Conservation (phyloP, 2,113 vertebrate genomes). For the Oxyruncus cristatus region DNA sequence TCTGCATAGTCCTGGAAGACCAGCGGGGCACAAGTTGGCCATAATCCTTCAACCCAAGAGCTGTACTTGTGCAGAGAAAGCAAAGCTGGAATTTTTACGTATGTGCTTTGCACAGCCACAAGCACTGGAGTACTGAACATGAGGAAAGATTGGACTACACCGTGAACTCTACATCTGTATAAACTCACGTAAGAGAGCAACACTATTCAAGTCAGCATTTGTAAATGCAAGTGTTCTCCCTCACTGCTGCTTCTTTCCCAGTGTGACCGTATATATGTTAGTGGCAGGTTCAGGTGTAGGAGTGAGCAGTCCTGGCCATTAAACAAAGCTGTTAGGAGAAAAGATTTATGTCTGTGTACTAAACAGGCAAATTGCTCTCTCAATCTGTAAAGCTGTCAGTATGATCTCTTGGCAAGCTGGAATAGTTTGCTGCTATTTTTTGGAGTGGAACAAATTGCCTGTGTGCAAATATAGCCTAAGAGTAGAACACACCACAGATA, state of each 20-base stretch:
- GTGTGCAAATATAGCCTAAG: neutral
- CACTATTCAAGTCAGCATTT: neutral
- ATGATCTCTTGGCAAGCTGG: neutral
- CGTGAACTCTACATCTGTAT: neutral
- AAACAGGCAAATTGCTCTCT: neutral
- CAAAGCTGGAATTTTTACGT: neutral
- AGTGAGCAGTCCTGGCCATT: neutral
- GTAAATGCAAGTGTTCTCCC: neutral
- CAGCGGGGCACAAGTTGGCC: fast-evolving
- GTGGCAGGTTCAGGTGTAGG: neutral
- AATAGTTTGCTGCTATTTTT: neutral
- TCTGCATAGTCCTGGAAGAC: neutral
- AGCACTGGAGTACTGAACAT: neutral
- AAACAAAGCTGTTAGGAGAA: neutral
- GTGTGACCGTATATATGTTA: fast-evolving
- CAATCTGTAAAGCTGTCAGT: neutral
- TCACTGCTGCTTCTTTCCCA: neutral
- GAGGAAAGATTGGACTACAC: neutral
- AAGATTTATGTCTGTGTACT: neutral
- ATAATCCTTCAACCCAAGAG: neutral
- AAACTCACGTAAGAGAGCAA: neutral
- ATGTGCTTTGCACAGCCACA: fast-evolving
- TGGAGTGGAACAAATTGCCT: neutral
- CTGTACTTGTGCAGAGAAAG: neutral
- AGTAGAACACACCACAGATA: neutral